Evolutionary conservation across 2,888 invertebrate genomes (phyloP), one percentile per base, ranked within the genome.

Genomic region (Tetrapedia diversipes): DNA sequence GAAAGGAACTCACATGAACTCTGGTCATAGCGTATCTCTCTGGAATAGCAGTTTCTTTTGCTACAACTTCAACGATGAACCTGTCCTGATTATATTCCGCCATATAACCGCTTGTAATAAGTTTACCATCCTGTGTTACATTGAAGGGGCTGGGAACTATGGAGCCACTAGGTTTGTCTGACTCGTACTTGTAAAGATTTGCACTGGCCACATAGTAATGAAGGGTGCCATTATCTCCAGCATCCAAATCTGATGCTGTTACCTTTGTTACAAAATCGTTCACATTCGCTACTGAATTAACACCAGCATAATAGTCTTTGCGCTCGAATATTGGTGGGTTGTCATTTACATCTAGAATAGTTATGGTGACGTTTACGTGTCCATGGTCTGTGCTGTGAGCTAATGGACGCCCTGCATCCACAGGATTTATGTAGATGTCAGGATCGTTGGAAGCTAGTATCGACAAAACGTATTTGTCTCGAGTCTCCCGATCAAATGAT

Each of bases 131-230:
- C 63, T 95, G 94, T 0, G 95, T 95, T 6, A 97, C 95, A 79
- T 95, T 95, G 87, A 98, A 98, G 0, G 98, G 98, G 47, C 97
- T 97, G 0, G 97, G 97, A 24, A 97, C 96, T 24, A 98, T 96
- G 0, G 97, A 97, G 0, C 97, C 97, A 4, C 96, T 96, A 27
- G 96, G 94, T 86, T 94, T 94, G 32, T 94, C 94, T 0, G 95
- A 95, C 0, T 96, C 96, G 83, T 95, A 96, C 89, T 96, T 96
- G 91, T 95, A 97, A 32, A 97, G 92, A 91, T 97, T 95, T 0
- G 97, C 96, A 0, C 96, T 96, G 1, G 95, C 94, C 54, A 98
- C 96, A 90, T 95, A 94, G 91, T 97, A 98, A 41, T 95, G 93
- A 1, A 98, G 92, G 3, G 96, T 95, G 0, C 97, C 97, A 89